phyloP scores from a whole-genome alignment of 2,888 invertebrate species.

The Pterostichus madidus region DNA sequence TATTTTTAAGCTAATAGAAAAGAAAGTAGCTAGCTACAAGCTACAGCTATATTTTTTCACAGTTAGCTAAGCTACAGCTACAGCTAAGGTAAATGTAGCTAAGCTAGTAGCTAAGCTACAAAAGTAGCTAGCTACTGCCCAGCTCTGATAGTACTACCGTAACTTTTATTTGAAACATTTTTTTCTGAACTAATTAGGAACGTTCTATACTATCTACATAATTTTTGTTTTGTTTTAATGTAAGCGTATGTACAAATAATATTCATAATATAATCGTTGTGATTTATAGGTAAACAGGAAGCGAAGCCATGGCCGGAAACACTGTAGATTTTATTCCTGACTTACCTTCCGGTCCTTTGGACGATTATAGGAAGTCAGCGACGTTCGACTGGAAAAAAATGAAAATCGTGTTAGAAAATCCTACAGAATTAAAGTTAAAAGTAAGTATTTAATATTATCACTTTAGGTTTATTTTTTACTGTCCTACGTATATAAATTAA shows the following conservation, averaged over 20 bases:
- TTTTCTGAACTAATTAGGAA: too few relatives aligned
- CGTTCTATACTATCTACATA: too few relatives aligned
- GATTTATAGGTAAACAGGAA: conserved; percentile 14
- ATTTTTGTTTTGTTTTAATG: not conserved
- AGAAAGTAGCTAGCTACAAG: too few relatives aligned
- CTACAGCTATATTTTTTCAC: too few relatives aligned
- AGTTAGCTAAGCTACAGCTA: too few relatives aligned
- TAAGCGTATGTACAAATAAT: not conserved
- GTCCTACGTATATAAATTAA: too few relatives aligned
- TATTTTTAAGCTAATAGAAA: too few relatives aligned
- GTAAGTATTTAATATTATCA: conserved; percentile 78
- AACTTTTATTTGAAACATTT: too few relatives aligned
- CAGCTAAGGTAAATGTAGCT: too few relatives aligned
- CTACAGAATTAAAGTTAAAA: conserved; percentile 86
- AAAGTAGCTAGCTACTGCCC: too few relatives aligned
- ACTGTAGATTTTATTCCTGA: conserved; percentile 84
- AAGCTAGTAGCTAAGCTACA: too few relatives aligned
- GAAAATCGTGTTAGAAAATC: conserved; percentile 88
- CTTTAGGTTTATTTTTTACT: not conserved
- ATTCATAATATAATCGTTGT: not conserved
- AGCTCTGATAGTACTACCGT: too few relatives aligned
- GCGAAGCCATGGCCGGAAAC: not conserved
- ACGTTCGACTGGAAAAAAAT: conserved; percentile 93
- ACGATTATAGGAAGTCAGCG: conserved; percentile 87
- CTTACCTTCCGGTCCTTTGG: conserved; percentile 87